Evolutionary conservation across 2,797 vertebrate genomes (phyloP).

Genomic region (Perodicticus potto): DNA sequence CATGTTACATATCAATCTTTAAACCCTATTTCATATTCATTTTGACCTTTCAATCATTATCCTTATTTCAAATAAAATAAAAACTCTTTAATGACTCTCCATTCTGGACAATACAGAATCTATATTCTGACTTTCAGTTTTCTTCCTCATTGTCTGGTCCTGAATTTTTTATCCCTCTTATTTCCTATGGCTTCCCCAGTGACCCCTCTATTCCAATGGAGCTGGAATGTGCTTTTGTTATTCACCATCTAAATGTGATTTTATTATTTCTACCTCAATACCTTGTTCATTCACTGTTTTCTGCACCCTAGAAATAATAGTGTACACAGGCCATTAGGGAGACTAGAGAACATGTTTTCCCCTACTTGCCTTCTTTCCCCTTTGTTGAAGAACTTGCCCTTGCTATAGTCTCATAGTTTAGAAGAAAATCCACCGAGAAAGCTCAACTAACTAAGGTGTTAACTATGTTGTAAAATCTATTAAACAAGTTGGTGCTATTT

Average conservation of each 20-base stretch:
- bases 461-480: slow-evolving; percentile 32
- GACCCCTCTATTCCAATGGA: not conserved
- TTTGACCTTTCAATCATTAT: not conserved
- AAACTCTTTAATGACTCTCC: not conserved
- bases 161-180: not conserved
- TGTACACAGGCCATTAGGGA: not conserved
- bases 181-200: not conserved
- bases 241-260: not conserved
- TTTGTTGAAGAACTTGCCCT: not conserved
- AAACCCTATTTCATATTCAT: not conserved
- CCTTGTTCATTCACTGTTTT: not conserved
- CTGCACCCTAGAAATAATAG: not conserved
- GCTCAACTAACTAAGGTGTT: not conserved
- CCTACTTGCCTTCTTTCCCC: not conserved
- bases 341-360: not conserved
- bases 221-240: not conserved
- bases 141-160: not conserved
- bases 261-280: not conserved
- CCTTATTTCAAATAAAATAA: not conserved
- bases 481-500: not conserved
- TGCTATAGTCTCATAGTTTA: not conserved
- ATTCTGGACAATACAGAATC: not conserved
- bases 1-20: not conserved
- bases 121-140: not conserved
- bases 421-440: slow-evolving; percentile 45